These are phyloP conservation scores for Tachina lurida DNA, from an alignment of 2,888 invertebrate genomes.

Conservation along the genomic window DNA sequence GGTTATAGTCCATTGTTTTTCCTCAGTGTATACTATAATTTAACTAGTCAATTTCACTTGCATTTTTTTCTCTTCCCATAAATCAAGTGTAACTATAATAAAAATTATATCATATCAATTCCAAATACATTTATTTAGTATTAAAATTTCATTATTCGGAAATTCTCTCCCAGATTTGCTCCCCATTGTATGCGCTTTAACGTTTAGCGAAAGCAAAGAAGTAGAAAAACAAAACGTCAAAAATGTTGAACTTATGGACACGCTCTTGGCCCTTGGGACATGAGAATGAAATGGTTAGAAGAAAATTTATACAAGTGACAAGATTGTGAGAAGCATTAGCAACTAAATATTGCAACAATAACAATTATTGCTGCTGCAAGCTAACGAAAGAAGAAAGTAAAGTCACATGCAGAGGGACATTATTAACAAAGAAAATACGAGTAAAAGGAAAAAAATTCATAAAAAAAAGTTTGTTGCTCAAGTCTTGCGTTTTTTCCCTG, in stretches of 20 bases:
- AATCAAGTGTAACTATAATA: not conserved
- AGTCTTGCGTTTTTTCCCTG: slow-evolving; percentile 48
- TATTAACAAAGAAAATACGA: slow-evolving; percentile 21
- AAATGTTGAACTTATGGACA: slow-evolving; percentile 79
- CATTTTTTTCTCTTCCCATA: not conserved
- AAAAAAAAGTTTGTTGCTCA: slow-evolving; percentile 52
- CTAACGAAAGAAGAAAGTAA: slow-evolving; percentile 63
- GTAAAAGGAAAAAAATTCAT: slow-evolving; percentile 15
- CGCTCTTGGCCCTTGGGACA: slow-evolving; percentile 79
- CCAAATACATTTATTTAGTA: not conserved
- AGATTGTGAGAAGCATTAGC: slow-evolving; percentile 66
- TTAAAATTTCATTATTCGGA: not conserved
- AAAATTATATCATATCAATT: not conserved
- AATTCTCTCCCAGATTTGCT: not conserved
- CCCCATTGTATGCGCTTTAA: slow-evolving; percentile 19
- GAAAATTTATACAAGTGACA: slow-evolving; percentile 66
- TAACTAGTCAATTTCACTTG: not conserved
- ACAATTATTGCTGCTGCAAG: slow-evolving; percentile 4
- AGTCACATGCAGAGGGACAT: slow-evolving; percentile 46
- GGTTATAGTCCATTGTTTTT: too few species aligned
- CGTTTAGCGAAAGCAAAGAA: slow-evolving; percentile 4
- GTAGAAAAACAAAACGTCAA: slow-evolving; percentile 36
- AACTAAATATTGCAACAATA: slow-evolving; percentile 45
- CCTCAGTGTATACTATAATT: not conserved
- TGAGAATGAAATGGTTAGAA: slow-evolving; percentile 69